A percentile compares a stretch with the other conserved stretches of the same genome.
Conservation (phyloP, 2,113 vertebrate species). For the Oenanthe oenanthe region DNA sequence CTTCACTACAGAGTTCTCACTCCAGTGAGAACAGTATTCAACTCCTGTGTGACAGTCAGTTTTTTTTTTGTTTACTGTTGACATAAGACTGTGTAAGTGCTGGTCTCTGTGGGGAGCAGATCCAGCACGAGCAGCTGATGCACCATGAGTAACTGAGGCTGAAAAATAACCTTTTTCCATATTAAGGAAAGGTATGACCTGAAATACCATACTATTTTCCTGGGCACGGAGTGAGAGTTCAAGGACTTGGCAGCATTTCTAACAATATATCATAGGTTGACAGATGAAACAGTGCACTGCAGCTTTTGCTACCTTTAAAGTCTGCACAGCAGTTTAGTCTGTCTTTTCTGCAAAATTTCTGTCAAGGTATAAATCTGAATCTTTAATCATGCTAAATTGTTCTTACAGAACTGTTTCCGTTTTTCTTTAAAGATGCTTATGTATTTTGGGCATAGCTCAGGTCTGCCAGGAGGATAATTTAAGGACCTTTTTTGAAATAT, state of each 20-base stretch:
- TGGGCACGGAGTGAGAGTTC: not conserved
- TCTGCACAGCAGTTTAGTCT: not conserved
- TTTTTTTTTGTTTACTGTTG: not conserved
- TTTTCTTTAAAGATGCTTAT: not conserved
- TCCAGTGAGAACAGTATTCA: not conserved
- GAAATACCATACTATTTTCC: not conserved
- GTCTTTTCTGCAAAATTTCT: not conserved
- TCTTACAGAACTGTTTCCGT: not conserved
- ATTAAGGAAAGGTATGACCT: not conserved
- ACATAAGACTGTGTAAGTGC: not conserved
- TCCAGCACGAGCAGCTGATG: not conserved
- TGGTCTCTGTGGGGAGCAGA: not conserved
- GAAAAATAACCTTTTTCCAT: not conserved
- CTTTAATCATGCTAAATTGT: not conserved
- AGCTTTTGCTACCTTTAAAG: not conserved
- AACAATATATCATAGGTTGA: accelerated
- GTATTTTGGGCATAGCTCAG: not conserved
- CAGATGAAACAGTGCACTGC: not conserved
- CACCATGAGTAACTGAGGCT: not conserved
- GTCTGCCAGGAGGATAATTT: not conserved
- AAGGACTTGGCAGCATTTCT: not conserved
- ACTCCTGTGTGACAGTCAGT: not conserved
- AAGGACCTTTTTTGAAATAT: not conserved
- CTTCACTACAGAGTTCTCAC: not conserved
- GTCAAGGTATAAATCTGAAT: constrained; percentile 7